Evolutionary conservation across 1,140 invertebrate species (phyloP).

Genomic region (Tetramorium simillimum): DNA sequence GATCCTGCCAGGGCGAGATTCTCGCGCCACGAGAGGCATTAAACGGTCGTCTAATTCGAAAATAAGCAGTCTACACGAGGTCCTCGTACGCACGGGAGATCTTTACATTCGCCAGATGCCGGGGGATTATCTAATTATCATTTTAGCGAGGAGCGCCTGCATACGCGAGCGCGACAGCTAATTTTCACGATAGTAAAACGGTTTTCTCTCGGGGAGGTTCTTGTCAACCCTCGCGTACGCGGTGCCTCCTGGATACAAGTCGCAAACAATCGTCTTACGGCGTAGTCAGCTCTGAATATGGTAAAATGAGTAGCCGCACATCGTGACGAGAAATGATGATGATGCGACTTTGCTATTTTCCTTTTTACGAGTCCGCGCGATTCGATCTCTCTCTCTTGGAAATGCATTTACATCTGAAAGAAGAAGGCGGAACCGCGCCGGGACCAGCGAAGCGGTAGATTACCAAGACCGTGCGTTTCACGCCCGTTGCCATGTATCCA

Average conservation of each 20-base stretch:
- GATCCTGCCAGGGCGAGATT: not conserved
- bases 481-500: not conserved
- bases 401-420: conserved; percentile 58
- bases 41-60: conserved; percentile 48
- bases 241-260: not conserved
- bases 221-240: too few species aligned
- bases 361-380: conserved; percentile 26
- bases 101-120: conserved; percentile 45
- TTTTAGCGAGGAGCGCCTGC: conserved; percentile 13
- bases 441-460: conserved; percentile 23
- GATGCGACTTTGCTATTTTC: conserved; percentile 27
- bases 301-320: not conserved
- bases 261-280: conserved; percentile 4
- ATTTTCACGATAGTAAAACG: not conserved
- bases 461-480: conserved; percentile 10
- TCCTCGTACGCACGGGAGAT: not conserved
- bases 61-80: conserved; percentile 38
- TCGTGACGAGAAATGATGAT: conserved; percentile 39
- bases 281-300: not conserved
- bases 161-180: conserved; percentile 3
- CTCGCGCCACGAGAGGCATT: not conserved
- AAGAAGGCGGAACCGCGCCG: conserved; percentile 25
- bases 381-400: conserved; percentile 26
- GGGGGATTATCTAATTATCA: conserved; percentile 51
- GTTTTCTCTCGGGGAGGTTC: not conserved